Evolutionary conservation across 2,113 vertebrate genomes (phyloP), one percentile per base, ranked within the genome.

Genomic region (Craseonycteris thonglongyai): DNA sequence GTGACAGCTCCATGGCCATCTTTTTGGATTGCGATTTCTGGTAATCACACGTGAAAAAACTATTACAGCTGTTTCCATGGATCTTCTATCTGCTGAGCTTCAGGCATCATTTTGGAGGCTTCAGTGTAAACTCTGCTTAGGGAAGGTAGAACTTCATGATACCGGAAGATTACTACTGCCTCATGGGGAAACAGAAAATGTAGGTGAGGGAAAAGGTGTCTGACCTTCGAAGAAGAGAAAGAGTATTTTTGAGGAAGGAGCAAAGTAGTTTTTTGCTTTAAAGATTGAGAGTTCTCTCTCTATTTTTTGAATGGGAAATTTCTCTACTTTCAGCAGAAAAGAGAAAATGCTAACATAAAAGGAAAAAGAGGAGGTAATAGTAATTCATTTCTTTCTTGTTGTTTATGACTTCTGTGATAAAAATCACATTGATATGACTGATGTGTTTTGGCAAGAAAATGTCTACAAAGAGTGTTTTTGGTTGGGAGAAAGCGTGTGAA

Each of bases 311-410:
- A 97, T 97, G 97, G 97, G 96, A 81, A 97, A 97, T 95, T 94
- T 97, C 71, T 95, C 80, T 97, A 92, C 96, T 96, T 97, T 97
- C 96, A 96, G 92, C 97, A 97, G 93, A 95, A 87, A 93, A 42
- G 92, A 96, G 83, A 84, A 94, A 95, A 95, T 61, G 28, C 87
- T 95, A 96, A 93, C 93, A 96, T 95, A 92, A 95, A 93, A 94
- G 75, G 92, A 96, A 89, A 93, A 84, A 96, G 92, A 80, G 96
- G 92, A 96, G 96, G 96, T 97, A 97, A 97, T 92, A 93, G 83
- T 94, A 71, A 95, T 94, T 96, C n/a, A 11, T 95, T 96, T 96
- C 38, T 93, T 96, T 93, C 63, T 94, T 94, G 40, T 95, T 96
- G 61, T 14, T 74, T 95, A 35, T 96, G 95, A 96, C 83, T 96